Evolutionary conservation across 2,797 vertebrate genomes (phyloP), one percentile per base, ranked within the genome.

Genomic region (Pipistrellus nathusii): DNA sequence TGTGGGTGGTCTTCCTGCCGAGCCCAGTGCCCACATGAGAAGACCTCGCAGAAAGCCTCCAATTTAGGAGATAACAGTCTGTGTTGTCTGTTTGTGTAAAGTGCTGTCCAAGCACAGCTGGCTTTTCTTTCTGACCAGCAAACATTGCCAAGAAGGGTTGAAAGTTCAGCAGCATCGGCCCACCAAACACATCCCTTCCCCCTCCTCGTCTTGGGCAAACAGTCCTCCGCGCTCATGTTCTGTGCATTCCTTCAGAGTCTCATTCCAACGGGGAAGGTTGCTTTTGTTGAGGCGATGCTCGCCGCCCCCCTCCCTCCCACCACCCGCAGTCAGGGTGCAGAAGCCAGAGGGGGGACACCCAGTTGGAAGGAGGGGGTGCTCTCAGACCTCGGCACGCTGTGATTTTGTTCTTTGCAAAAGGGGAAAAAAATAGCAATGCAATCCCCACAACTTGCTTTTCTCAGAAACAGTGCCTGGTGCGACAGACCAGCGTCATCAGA

Each of bases 1-100:
- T 93, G 98, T 99, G 99, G 99, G 99, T 99, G 99, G 99, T 99
- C 99, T 98, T 98, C 94, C 98, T 98, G 98, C 97, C 97, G 98
- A 98, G 98, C 97, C 96, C 81, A 97, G 96, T 97, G 98, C 97
- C 98, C 98, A 98, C 98, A 98, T 93, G 97, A 78, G 72, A 97
- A 98, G 98, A 91, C 97, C 51, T 88, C 96, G 95, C 91, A 97
- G 96, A 97, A 98, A 97, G 93, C 92, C 95, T 97, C 96, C 92
- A 95, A 93, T 97, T 97, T 95, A 96, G 81, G 71, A 97, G 96
- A 97, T 98, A 98, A 97, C 97, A 97, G 93, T 89, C 93, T 97
- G 95, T 96, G 97, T 96, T 98, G 95, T 97, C 95, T 41, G 73
- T 94, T 95, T 96, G 97, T 97, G 46, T 77, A 94, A 95, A 97